Conservation (phyloP, 35 echinoderm and acorn worm genomes). For the Apostichopus parvimensis region DNA sequence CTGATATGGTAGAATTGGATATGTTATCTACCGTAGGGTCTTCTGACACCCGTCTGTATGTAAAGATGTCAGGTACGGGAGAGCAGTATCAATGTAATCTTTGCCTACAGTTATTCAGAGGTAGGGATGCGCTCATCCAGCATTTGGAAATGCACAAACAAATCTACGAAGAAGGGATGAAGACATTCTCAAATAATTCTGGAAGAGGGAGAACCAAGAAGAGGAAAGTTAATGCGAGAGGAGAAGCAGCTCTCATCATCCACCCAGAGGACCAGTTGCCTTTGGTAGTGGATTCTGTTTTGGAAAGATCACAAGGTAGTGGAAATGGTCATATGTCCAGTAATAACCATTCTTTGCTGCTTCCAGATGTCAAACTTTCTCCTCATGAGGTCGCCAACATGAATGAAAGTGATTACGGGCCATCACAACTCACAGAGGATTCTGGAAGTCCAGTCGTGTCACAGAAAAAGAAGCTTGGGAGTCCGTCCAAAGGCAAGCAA, state of each 20-base stretch:
- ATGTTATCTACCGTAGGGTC: neutral
- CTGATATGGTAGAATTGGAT: neutral
- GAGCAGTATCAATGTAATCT: conserved; percentile 45
- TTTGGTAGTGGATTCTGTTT: neutral
- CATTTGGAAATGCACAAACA: conserved; percentile 48
- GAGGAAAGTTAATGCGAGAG: no score
- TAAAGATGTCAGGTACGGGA: conserved; percentile 3
- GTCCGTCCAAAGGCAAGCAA: conserved; percentile 4
- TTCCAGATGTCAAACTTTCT: neutral
- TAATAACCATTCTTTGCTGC: neutral
- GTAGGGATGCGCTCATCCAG: neutral
- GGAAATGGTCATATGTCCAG: neutral
- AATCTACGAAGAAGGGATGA: conserved; percentile 30
- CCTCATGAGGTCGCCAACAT: neutral
- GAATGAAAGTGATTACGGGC: neutral
- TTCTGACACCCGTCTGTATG: neutral
- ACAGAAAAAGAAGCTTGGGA: conserved; percentile 6
- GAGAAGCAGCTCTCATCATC: neutral
- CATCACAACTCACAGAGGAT: neutral
- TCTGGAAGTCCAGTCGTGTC: neutral
- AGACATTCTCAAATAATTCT: neutral
- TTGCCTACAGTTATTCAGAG: conserved; percentile 25
- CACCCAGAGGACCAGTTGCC: no score
- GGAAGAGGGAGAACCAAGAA: neutral
- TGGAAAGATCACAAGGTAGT: neutral